Evolutionary conservation across 2,797 vertebrate species (phyloP), one percentile per base, ranked within the genome.

Genomic region (Gymnocypris eckloni): DNA sequence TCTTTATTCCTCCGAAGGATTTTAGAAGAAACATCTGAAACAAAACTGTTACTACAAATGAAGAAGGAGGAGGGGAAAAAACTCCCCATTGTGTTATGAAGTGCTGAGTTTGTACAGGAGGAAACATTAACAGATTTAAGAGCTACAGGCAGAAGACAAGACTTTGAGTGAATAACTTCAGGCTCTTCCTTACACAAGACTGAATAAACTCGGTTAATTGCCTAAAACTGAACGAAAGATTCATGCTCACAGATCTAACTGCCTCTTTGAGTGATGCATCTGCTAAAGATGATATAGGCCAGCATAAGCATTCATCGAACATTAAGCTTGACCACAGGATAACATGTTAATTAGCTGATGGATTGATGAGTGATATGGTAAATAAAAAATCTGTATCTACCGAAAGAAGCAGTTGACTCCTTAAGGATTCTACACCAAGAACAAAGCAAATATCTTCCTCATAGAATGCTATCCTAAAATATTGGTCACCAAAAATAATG

Each of bases 131-230:
- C 41, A 54, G 64, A 41, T 69, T 54, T n/a, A 28, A 67, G 48
- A 81, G 33, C 20, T n/a, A 25, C 12, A 39, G 48, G 52, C 66
- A 22, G 9, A 81, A 81, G 16, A 25, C 59, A 52, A 54, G 67
- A 56, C 41, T 69, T 56, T 71, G 33, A 41, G 67, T 18, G 50
- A 81, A 70, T 56, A 15, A 71, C 13, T 56, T 56, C 4, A 70
- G 80, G 80, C 67, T 71, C 43, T 52, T 52, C 45, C 72, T 52
- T n/a, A n/a, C 54, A 54, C 52, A 54, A 77, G 20, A 59, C 52
- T 78, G 33, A 78, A 78, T 7, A 41, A 78, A 78, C 76, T 78
- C 37, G 37, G 76, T 78, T 78, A 78, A 78, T 78, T 78, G 76
- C 37, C 37, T 59, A 56, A 78, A 78, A 78, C 76, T 59, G 76